Conservation (phyloP, 2,797 vertebrate species). For the Acomys russatus region DNA sequence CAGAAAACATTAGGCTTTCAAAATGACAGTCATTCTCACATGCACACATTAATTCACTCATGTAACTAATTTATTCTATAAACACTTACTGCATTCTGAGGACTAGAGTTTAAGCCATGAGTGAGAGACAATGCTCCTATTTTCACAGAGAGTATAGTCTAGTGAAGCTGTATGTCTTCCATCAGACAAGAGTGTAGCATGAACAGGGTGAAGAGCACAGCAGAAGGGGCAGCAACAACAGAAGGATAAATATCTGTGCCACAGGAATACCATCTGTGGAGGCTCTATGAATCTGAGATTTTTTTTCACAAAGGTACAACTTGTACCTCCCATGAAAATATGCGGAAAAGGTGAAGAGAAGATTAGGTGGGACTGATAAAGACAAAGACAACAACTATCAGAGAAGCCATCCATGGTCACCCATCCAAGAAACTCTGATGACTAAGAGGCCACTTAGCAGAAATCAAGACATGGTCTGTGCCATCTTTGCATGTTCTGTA, state of each 20-base stretch:
- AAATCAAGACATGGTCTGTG: not conserved
- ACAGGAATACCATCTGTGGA: not conserved
- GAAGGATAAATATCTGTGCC: not conserved
- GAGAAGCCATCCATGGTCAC: not conserved
- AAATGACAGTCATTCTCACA: not conserved
- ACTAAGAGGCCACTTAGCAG: not conserved
- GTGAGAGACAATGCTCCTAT: not conserved
- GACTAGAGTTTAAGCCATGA: not conserved
- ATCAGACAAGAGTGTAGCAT: not conserved
- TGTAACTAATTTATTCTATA: not conserved
- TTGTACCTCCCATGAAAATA: not conserved
- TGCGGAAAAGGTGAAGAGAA: not conserved
- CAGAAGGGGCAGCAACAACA: not conserved
- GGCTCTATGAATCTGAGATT: not conserved
- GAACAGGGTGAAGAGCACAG: not conserved
- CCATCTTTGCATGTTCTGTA: not conserved
- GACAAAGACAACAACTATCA: not conserved
- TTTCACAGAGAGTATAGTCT: slow-evolving; percentile 9
- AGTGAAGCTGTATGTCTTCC: not conserved
- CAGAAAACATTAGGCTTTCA: not conserved
- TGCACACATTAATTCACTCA: slow-evolving; percentile 1
- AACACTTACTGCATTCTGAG: not conserved
- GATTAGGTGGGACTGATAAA: not conserved
- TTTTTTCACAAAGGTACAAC: not conserved
- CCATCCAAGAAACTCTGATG: not conserved